Evolutionary conservation across 92 coral and sea anemone genomes (phyloP).

Genomic region (Bergia sp.): DNA sequence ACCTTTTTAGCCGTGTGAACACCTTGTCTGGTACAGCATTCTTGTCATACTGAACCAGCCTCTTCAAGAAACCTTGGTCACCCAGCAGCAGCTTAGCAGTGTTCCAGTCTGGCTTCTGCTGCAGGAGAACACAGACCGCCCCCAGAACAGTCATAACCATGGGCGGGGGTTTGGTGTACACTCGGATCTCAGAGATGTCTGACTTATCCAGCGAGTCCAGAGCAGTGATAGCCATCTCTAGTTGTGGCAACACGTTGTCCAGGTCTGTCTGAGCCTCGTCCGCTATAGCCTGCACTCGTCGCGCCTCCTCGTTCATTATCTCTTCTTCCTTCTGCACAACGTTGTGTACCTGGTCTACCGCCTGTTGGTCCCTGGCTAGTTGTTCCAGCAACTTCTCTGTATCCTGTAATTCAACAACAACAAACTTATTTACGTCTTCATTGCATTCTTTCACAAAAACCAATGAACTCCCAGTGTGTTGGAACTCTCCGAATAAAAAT

Average conservation of each 20-base stretch:
- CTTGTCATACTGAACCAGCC: conserved; percentile 84
- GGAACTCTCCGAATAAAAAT: not conserved
- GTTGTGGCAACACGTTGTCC: conserved; percentile 87
- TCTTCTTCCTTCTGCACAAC: conserved; percentile 93
- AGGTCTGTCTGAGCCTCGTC: conserved; percentile 95
- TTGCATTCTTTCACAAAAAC: no score
- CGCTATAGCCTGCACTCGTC: conserved; percentile 85
- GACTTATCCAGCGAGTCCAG: conserved; percentile 93
- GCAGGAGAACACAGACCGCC: conserved; percentile 90
- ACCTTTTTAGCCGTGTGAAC: conserved; percentile 77
- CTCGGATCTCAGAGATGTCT: conserved; percentile 98
- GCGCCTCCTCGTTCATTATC: conserved; percentile 91
- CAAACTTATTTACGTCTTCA: not conserved
- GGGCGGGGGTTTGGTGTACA: conserved; percentile 95
- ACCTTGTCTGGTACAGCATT: conserved; percentile 89
- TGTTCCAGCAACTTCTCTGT: conserved; percentile 90
- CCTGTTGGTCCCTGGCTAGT: conserved; percentile 94
- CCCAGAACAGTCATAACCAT: conserved; percentile 98
- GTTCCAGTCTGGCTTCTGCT: conserved; percentile 97
- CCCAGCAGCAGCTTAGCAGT: conserved; percentile 86
- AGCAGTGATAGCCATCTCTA: conserved; percentile 79
- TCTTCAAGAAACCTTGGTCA: conserved; percentile 91
- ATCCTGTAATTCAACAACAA: conserved; percentile 59
- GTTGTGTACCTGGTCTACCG: conserved; percentile 93
- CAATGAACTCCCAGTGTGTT: not conserved